Evolutionary conservation across 2,797 vertebrate species (phyloP).

Genomic region (Acestrorhynchus altus): DNA sequence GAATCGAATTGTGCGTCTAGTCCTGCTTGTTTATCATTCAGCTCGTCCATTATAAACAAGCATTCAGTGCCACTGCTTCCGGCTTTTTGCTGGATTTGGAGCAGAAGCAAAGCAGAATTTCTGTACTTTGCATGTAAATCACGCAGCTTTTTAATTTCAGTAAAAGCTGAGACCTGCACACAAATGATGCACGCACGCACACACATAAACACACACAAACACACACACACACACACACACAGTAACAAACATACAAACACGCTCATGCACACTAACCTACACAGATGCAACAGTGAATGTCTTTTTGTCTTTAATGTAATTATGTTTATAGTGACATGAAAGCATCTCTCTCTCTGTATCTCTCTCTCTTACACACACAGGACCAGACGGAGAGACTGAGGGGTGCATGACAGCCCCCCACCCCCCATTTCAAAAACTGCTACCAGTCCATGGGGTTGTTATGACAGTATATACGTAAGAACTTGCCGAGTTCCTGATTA

Average conservation of each 20-base stretch:
- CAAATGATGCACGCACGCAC: neutral
- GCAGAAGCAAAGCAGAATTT: slow-evolving; percentile 8
- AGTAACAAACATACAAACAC: neutral
- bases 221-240: neutral
- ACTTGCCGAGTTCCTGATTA: too few species aligned
- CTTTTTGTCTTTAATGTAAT: too few species aligned
- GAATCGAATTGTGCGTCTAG: neutral
- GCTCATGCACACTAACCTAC: too few species aligned
- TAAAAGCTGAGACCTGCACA: slow-evolving; percentile 31
- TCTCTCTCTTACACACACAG: too few species aligned
- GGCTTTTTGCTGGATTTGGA: slow-evolving; percentile 8
- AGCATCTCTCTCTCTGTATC: too few species aligned
- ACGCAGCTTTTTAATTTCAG: slow-evolving; percentile 32
- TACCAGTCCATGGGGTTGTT: too few species aligned
- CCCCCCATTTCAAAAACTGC: too few species aligned
- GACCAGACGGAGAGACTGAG: too few species aligned
- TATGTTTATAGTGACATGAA: too few species aligned
- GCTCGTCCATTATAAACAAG: neutral
- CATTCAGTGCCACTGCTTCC: neutral
- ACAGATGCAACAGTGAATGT: too few species aligned
- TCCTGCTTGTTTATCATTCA: neutral
- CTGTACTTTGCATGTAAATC: slow-evolving; percentile 41
- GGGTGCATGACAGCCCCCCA: too few species aligned
- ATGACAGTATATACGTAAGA: too few species aligned
- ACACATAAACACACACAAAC: neutral